Base-by-base conservation (phyloP, 2,113 vertebrate species). In the Rallus limicola region DNA sequence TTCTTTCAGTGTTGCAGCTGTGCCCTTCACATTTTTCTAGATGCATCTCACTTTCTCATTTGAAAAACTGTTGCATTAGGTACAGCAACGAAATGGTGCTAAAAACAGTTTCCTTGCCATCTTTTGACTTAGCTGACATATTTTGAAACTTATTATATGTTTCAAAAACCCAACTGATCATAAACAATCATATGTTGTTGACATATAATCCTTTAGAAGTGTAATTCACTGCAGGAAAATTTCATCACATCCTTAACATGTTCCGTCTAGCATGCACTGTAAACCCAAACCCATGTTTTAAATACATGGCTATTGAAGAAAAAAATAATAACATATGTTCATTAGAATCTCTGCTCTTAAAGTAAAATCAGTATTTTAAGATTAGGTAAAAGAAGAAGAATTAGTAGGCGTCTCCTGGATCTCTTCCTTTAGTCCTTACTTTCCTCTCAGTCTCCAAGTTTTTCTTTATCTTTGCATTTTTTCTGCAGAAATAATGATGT, bases 341-440 rank as follows among this genome's bases (percentile, higher is more conserved):
- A 24, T 86, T 77, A 72, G 2, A 46, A 58, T 34, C 5, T 48
- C 26, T 26, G 2, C 7, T 81, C 1, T 34, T 81, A 64, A 82
- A 80, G 18, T 36, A 68, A 82, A 78, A 69, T 4, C 1, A 83
- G 3, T 38, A 62, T 44, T 78, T 74, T 44, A 59, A 48, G 17
- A 34, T 42, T 48, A 50, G 89, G 72, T 28, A 59, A 72, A 95
- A 65, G 6, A 68, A 68, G n/a, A 34, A 60, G 82, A 80, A 52
- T 8, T 28, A 88, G 6, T 63, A 21, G 2, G 0, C 16, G 2
- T 59, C 6, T 62, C 31, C 25, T 55, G 2, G 2, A 1, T 62
- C 28, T 53, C 25, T 9, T 93, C 8, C 1, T 53, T 60, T 76
- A 77, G 4, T 42, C 14, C 86, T 86, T 56, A 14, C 5, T 72